These are phyloP conservation scores for Drosophila persimilis DNA, from an alignment of 1,140 invertebrate species.

Conservation along the genomic window DNA sequence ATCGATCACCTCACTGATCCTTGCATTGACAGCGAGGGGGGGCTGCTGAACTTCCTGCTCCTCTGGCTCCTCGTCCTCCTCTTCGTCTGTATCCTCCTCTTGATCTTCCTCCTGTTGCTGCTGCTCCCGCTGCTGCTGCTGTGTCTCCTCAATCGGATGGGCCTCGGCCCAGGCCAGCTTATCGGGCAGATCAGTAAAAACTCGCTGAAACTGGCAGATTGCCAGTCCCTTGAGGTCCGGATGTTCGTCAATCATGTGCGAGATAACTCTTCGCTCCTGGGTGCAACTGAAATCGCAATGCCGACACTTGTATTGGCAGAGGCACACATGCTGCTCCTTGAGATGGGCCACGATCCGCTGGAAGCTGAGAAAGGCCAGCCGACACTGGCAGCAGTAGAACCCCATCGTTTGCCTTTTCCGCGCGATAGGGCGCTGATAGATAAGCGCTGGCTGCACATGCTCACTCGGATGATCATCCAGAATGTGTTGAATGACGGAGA, in stretches of 20 bases:
- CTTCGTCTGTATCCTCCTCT: not conserved
- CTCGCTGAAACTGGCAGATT: slow-evolving; percentile 35
- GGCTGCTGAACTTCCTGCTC: not conserved
- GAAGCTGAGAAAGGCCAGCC: not conserved
- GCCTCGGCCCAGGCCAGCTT: slow-evolving; percentile 25
- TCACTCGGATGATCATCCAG: not conserved
- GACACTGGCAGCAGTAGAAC: slow-evolving; percentile 48
- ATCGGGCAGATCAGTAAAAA: slow-evolving; percentile 40
- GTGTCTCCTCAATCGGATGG: not conserved
- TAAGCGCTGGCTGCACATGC: slow-evolving; percentile 28
- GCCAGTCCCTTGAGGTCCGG: not conserved
- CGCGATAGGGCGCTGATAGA: slow-evolving; percentile 6
- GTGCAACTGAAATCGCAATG: slow-evolving; percentile 26
- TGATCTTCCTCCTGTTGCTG: not conserved
- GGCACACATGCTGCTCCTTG: slow-evolving; percentile 6
- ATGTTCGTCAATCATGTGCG: slow-evolving; percentile 29
- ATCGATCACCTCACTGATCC: slow-evolving; percentile 40
- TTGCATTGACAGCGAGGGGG: too few relatives aligned
- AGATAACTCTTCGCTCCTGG: slow-evolving; percentile 7
- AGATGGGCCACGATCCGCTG: slow-evolving; percentile 38
- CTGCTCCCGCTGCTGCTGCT: not conserved
- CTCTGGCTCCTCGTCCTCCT: not conserved
- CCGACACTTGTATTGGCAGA: slow-evolving; percentile 29
- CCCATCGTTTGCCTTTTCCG: slow-evolving; percentile 37
- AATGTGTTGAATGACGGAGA: slow-evolving; percentile 29